Evolutionary conservation across 2,797 vertebrate genomes (phyloP), one percentile per base, ranked within the genome.

Genomic region (Acanthurus leucopareius): DNA sequence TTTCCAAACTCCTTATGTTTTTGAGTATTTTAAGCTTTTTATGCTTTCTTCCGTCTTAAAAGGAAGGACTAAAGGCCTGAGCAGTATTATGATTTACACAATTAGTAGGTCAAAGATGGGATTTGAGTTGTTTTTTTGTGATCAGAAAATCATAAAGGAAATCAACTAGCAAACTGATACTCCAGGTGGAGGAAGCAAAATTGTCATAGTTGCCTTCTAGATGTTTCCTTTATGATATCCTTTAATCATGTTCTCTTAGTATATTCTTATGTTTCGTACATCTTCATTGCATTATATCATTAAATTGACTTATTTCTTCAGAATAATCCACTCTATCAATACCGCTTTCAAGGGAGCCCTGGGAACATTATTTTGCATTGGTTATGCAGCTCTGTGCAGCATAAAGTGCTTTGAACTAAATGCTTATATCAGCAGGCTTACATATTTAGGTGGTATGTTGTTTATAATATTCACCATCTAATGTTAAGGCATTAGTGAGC

Each of bases 41-140:
- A 32, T 52, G 75, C 38, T 51, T 28, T 66, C 52, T 66, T 16
- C n/a, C 15, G 10, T 3, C 10, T 73, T 78, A 35, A 52, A 20
- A 28, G 28, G 44, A 38, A 61, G 54, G 42, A 54, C 32, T 20
- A 68, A 38, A 40, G 38, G 61, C 62, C 48, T 25, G 28, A 61
- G 7, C 51, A 10, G n/a, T 48, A 47, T 19, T 69, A 42, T 42
- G 22, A 58, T 22, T 45, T 49, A 11, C 59, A 74, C 40, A 54
- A 19, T 57, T 66, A 59, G 48, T 42, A 77, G 78, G 51, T 71
- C 32, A 22, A 35, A 38, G 10, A 3, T 35, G 8, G 45, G 38
- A 62, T 58, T 16, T 13, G 51, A 53, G 25, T 28, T 49, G 2
- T 42, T 22, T 35, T 35, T 32, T 58, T 58, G 15, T 62, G 16